Evolutionary conservation across 2,888 invertebrate species (phyloP), one percentile per base, ranked within the genome.

Genomic region (Parnassius glacialis): DNA sequence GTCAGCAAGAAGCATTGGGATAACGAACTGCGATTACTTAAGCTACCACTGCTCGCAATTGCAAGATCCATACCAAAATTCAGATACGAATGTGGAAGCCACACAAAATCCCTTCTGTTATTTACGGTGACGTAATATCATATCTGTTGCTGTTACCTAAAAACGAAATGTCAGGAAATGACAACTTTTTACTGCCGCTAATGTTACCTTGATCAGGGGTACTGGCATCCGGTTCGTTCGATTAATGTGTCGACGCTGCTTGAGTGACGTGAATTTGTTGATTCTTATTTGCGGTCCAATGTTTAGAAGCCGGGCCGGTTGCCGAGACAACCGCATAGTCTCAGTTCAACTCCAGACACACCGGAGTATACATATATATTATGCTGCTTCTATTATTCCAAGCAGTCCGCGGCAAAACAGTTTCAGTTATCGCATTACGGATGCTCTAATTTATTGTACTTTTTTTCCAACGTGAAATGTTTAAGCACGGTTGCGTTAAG

Each of bases 301-400:
- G 69, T 71, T 74, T 71, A 69, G 74, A 67, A 66, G 66, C 65
- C 65, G 73, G 67, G 73, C 74, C 75, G 72, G 80, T 79, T 76
- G 76, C 70, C 76, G 73, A 73, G 74, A 80, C 78, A 76, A 81
- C 76, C 65, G 70, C 69, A 68, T 68, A 72, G 64, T 68, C 67
- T 78, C 76, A 81, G 83, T 87, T 67, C 72, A 68, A 68, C 73
- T 73, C 73, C 74, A 78, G 74, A 76, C 72, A 73, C 79, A 74
- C 68, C 71, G 70, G 78, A 70, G 79, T 73, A 71, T 80, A 77
- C 83, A 83, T 87, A 87, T 83, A 87, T 82, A 85, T 76, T 73
- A 83, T 83, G 83, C 74, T 74, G 74, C 73, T 65, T 57, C 65
- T 67, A 65, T 63, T 70, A 63, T 66, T 62, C 62, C 61, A 65